phyloP scores from a whole-genome alignment of 2,888 invertebrate genomes.

The Amphimallon solstitiale region DNA sequence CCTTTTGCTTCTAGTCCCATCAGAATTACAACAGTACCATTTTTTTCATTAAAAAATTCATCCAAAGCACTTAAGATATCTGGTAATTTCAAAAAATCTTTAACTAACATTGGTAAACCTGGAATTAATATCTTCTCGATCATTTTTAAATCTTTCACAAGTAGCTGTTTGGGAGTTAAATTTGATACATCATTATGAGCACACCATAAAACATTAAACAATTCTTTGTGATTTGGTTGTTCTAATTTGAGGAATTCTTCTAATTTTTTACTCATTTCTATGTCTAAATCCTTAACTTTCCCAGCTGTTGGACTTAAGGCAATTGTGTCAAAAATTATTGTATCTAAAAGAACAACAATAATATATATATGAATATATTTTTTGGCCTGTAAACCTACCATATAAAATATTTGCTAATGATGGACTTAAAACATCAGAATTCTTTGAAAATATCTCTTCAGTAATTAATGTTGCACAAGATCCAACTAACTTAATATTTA shows the following conservation, averaged over 20 bases:
- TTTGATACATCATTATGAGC: constrained; percentile 75
- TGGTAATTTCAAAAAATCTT: constrained; percentile 67
- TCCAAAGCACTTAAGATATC: constrained; percentile 65
- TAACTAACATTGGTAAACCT: constrained; percentile 72
- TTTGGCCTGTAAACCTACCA: constrained; percentile 59
- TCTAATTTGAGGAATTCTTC: constrained; percentile 66
- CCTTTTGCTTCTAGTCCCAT: constrained; percentile 71
- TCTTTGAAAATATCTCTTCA: constrained; percentile 58
- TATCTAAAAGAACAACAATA: constrained; percentile 68
- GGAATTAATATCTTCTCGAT: constrained; percentile 66
- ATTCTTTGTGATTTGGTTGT: constrained; percentile 58
- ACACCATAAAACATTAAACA: constrained; percentile 67
- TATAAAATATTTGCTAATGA: constrained; percentile 62
- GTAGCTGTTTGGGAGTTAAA: constrained; percentile 73
- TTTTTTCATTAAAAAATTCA: constrained; percentile 63
- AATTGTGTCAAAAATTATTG: constrained; percentile 84
- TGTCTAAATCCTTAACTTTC: constrained; percentile 75
- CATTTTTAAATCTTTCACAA: constrained; percentile 81
- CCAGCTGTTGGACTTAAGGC: constrained; percentile 76
- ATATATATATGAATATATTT: not conserved
- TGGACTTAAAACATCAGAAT: constrained; percentile 13
- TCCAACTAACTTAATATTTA: constrained; percentile 75
- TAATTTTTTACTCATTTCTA: constrained; percentile 67
- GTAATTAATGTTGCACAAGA: constrained; percentile 84
- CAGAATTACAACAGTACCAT: constrained; percentile 66